Evolutionary conservation across 2,113 vertebrate species (phyloP).

Genomic region (Tympanuchus pallidicinctus): DNA sequence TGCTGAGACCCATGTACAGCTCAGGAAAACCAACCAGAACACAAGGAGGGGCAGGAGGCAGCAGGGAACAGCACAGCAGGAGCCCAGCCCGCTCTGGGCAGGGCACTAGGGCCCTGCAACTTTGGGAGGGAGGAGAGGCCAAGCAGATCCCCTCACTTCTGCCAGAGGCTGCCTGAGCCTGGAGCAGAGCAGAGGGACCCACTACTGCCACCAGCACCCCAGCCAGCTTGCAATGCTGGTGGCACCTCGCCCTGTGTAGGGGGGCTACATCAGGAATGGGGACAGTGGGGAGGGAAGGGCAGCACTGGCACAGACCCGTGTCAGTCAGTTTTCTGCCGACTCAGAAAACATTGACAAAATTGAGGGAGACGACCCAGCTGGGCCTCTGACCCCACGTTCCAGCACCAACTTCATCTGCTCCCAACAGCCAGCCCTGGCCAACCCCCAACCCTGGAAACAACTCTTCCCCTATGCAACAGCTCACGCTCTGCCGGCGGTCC

Average conservation of each 20-base stretch:
- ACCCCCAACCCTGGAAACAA: not conserved
- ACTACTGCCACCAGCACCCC: not conserved
- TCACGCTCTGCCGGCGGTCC: not conserved
- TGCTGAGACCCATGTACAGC: conserved; percentile 54
- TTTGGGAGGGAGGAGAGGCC: not conserved
- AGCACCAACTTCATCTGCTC: fast-evolving
- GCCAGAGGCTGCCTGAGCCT: not conserved
- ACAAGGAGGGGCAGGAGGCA: not conserved
- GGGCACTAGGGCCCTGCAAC: fast-evolving
- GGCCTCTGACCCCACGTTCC: not conserved
- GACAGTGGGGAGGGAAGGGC: not conserved
- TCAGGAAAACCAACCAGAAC: conserved; percentile 41
- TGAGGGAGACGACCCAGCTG: not conserved
- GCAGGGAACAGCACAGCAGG: not conserved
- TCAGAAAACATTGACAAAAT: not conserved
- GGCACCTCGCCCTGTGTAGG: not conserved
- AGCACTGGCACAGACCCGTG: not conserved
- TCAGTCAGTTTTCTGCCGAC: not conserved
- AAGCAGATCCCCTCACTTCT: not conserved
- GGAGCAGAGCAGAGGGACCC: not conserved
- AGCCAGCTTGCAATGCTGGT: not conserved
- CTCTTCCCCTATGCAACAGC: not conserved
- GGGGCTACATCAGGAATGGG: not conserved
- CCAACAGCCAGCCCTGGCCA: not conserved
- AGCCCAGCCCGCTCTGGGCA: not conserved